A percentile compares a stretch with the other conserved stretches of the same genome.
Evolutionary conservation across 2,797 vertebrate species (phyloP).

Genomic region (Argentina silus): DNA sequence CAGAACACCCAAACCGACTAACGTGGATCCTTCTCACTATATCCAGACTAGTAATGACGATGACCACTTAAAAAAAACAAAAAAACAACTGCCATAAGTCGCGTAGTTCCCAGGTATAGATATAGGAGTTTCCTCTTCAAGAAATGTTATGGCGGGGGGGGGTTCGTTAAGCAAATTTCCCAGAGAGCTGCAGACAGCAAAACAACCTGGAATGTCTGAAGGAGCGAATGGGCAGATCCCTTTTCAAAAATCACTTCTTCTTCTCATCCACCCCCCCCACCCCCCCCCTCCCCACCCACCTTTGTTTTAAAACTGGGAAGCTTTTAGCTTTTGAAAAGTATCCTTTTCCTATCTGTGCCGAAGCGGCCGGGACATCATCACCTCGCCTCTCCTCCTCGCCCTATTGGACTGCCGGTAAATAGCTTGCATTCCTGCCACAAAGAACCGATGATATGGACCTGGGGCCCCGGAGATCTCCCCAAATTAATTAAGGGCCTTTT

Average conservation of each 20-base stretch:
- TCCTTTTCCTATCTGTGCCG: constrained; percentile 81
- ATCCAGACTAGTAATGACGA: too few relatives aligned
- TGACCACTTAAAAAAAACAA: too few relatives aligned
- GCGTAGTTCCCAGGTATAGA: too few relatives aligned
- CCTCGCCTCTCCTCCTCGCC: constrained; percentile 70
- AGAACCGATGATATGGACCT: constrained; percentile 77
- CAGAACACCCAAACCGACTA: too few relatives aligned
- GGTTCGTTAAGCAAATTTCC: constrained; percentile 36
- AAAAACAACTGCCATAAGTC: too few relatives aligned
- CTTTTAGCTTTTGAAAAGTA: constrained; percentile 89
- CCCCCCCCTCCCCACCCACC: constrained; percentile 68
- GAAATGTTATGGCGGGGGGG: neutral
- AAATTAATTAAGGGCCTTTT: constrained; percentile 82
- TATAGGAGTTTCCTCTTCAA: neutral
- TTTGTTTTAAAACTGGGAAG: constrained; percentile 88
- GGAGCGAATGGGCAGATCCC: constrained; percentile 64
- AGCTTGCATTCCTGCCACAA: constrained; percentile 85
- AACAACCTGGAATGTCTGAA: constrained; percentile 69
- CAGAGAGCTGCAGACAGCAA: constrained; percentile 33
- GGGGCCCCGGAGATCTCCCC: constrained; percentile 69
- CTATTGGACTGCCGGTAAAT: constrained; percentile 77
- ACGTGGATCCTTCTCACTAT: too few relatives aligned
- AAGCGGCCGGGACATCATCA: constrained; percentile 80
- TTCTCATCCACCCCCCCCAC: constrained; percentile 47
- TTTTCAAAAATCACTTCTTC: constrained; percentile 77